Conservation (phyloP, 2,113 vertebrate species). For the Tretioscincus oriximinensis region DNA sequence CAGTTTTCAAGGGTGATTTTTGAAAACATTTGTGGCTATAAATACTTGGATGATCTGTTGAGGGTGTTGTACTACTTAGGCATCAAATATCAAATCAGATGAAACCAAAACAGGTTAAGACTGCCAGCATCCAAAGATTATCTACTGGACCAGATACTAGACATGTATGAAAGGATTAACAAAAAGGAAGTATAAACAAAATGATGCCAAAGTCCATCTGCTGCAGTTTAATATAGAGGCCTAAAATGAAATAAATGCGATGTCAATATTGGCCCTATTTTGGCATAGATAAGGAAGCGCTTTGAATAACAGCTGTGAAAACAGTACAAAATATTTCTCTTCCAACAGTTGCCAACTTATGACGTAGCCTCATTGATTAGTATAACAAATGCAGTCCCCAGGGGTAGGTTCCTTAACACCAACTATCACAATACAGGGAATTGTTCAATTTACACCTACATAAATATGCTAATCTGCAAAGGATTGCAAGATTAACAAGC, state of each 20-base stretch:
- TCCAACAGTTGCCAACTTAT: too few species aligned
- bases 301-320: not conserved
- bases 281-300: not conserved
- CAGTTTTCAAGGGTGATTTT: not conserved
- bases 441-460: too few species aligned
- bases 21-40: slow-evolving; percentile 31
- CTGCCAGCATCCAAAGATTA: slow-evolving; percentile 35
- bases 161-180: slow-evolving; percentile 40
- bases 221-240: not conserved
- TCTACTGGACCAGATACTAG: slow-evolving; percentile 32
- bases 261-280: not conserved
- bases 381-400: too few species aligned
- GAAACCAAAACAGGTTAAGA: slow-evolving; percentile 48
- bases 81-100: slow-evolving; percentile 44
- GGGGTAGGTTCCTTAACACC: too few species aligned
- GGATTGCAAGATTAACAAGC: too few species aligned
- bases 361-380: too few species aligned
- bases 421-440: too few species aligned
- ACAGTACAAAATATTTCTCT: too few species aligned
- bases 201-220: slow-evolving; percentile 30
- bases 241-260: not conserved
- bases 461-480: too few species aligned
- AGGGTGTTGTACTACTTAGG: slow-evolving; percentile 31
- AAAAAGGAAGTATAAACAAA: slow-evolving; percentile 35
- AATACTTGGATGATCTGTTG: slow-evolving; percentile 38